A percentile compares a stretch with the other conserved stretches of the same genome.
Evolutionary conservation across 2,888 invertebrate genomes (phyloP).

Genomic region (Thyatira batis): DNA sequence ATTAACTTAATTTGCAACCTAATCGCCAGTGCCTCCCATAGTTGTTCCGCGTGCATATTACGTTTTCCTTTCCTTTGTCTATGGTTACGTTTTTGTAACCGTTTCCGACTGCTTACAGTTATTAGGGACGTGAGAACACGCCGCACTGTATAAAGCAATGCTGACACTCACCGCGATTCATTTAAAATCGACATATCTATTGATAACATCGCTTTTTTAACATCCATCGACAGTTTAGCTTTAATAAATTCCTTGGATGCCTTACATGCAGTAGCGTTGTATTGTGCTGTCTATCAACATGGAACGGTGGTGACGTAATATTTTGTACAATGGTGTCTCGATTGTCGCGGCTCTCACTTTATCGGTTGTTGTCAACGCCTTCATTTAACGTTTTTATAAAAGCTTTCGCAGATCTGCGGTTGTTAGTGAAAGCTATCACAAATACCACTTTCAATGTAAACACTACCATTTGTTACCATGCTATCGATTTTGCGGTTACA

Average conservation of each 20-base stretch:
- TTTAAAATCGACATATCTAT: slow-evolving; percentile 47
- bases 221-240: slow-evolving; percentile 45
- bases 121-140: slow-evolving; percentile 78
- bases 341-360: slow-evolving; percentile 30
- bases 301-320: slow-evolving; percentile 20
- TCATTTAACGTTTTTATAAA: slow-evolving; percentile 41
- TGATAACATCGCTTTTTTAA: slow-evolving; percentile 46
- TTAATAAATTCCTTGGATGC: slow-evolving; percentile 18
- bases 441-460: slow-evolving; percentile 34
- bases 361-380: slow-evolving; percentile 25
- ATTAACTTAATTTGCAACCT: slow-evolving; percentile 41
- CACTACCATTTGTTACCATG: slow-evolving; percentile 21
- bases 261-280: slow-evolving; percentile 23
- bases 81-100: slow-evolving; percentile 72
- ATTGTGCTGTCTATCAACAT: slow-evolving; percentile 19
- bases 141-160: slow-evolving; percentile 41
- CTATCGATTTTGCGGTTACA: slow-evolving; percentile 27
- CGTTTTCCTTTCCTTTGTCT: slow-evolving; percentile 76
- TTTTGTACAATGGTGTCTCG: slow-evolving; percentile 12
- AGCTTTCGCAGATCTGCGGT: slow-evolving; percentile 46
- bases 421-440: slow-evolving; percentile 47
- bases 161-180: slow-evolving; percentile 55
- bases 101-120: slow-evolving; percentile 71
- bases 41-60: slow-evolving; percentile 60
- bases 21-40: slow-evolving; percentile 51